These are phyloP conservation scores for Lithophane leautieri DNA, from an alignment of 2,888 invertebrate species.

Conservation along the genomic window DNA sequence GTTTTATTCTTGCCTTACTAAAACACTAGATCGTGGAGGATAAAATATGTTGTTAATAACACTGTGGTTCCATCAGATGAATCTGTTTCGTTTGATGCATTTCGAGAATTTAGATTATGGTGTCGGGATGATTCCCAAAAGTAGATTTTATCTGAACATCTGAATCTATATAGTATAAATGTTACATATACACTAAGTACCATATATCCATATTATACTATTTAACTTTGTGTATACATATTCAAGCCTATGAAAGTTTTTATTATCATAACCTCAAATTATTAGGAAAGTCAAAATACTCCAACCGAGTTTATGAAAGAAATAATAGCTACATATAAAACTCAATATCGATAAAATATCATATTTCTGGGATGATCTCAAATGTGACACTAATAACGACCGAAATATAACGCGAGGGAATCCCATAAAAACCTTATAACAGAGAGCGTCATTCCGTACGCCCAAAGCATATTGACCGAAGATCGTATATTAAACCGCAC, in stretches of 20 bases:
- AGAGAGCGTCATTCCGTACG: constrained; percentile 45
- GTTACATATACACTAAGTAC: neutral
- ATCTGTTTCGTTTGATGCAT: constrained; percentile 14
- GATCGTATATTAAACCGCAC: constrained; percentile 76
- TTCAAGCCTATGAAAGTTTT: neutral
- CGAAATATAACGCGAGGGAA: constrained; percentile 61
- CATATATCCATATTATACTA: neutral
- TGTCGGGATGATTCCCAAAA: neutral
- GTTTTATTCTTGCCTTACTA: constrained; percentile 31
- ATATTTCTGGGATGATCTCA: constrained; percentile 59
- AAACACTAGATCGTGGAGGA: constrained; percentile 23
- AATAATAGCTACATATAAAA: constrained; percentile 44
- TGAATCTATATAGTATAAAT: neutral
- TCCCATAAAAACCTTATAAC: constrained; percentile 63
- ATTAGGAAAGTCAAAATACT: constrained; percentile 13
- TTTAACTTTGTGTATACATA: too few relatives aligned
- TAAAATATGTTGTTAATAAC: constrained; percentile 14
- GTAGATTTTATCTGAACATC: neutral
- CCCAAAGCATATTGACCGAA: constrained; percentile 60
- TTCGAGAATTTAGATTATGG: constrained; percentile 18
- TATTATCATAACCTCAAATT: neutral
- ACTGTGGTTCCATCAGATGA: constrained; percentile 11
- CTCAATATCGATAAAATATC: constrained; percentile 59
- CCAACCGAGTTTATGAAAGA: constrained; percentile 20
- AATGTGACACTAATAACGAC: constrained; percentile 62